A percentile compares a stretch with the other conserved stretches of the same genome.
Evolutionary conservation across 2,797 vertebrate genomes (phyloP).

Genomic region (Sebastiscus albofasciatus): DNA sequence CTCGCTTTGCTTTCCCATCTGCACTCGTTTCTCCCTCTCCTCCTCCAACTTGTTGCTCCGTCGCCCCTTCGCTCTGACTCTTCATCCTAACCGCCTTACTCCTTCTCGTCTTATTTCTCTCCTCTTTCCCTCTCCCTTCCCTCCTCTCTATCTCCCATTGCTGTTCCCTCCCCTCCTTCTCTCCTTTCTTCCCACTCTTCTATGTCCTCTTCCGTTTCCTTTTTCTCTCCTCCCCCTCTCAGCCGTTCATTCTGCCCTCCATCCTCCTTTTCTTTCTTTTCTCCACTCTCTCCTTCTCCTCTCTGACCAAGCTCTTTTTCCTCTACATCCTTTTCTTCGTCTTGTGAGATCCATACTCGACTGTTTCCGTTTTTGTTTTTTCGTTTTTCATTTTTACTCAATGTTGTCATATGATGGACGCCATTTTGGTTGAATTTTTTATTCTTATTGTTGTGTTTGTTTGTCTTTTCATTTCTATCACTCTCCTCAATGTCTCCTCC

Average conservation of each 20-base stretch:
- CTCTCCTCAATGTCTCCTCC: constrained; percentile 56
- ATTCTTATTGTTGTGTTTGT: constrained; percentile 77
- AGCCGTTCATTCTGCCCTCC: constrained; percentile 87
- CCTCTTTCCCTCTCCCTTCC: constrained; percentile 28
- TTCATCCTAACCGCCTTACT: constrained; percentile 65
- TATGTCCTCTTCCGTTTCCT: constrained; percentile 68
- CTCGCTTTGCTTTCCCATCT: constrained; percentile 68
- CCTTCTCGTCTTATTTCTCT: constrained; percentile 43
- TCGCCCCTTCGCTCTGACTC: constrained; percentile 41
- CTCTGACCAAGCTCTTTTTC: constrained; percentile 90
- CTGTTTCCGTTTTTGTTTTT: constrained; percentile 28
- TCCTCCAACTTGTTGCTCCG: constrained; percentile 6
- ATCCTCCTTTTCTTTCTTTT: constrained; percentile 89
- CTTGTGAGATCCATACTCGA: constrained; percentile 84
- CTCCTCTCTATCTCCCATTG: background rate
- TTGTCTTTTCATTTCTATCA: constrained; percentile 54
- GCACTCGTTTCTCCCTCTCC: constrained; percentile 67
- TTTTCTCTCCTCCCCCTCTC: constrained; percentile 45
- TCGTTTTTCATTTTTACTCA: constrained; percentile 59
- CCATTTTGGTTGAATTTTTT: constrained; percentile 82
- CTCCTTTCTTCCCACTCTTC: constrained; percentile 57
- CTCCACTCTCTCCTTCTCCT: constrained; percentile 87
- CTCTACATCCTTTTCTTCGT: constrained; percentile 93
- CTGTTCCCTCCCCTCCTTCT: background rate
- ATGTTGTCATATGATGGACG: constrained; percentile 76